Evolutionary conservation across 2,888 invertebrate genomes (phyloP).

Genomic region (Stomorhina lunata): DNA sequence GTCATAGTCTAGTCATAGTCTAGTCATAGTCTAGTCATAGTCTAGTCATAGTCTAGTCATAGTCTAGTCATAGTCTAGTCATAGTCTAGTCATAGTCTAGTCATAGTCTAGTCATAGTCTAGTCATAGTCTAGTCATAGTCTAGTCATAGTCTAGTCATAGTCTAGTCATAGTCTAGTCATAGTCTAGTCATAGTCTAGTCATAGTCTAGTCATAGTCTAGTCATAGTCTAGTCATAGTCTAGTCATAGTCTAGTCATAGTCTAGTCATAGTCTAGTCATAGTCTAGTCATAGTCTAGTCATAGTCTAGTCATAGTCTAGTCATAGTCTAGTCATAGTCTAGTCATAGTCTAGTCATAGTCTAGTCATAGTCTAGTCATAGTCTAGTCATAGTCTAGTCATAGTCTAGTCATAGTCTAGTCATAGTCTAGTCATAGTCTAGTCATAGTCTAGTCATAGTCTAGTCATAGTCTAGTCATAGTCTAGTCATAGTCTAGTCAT

Average conservation of each 20-base stretch:
- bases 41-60: neutral
- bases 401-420: neutral
- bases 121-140: neutral
- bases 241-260: too few relatives aligned
- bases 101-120: neutral
- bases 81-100: neutral
- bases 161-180: neutral
- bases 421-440: neutral
- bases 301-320: neutral
- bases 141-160: neutral
- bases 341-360: neutral
- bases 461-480: too few relatives aligned
- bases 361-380: neutral
- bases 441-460: neutral
- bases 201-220: neutral
- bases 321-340: neutral
- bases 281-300: too few relatives aligned
- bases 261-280: neutral
- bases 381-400: neutral
- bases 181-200: neutral
- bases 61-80: too few relatives aligned
- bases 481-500: neutral
- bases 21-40: too few relatives aligned
- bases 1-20: neutral
- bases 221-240: neutral